Percentiles rank a stretch among this genome's conserved stretches.
Conservation (phyloP, 2,797 vertebrate species). For the Anguilla marmorata region DNA sequence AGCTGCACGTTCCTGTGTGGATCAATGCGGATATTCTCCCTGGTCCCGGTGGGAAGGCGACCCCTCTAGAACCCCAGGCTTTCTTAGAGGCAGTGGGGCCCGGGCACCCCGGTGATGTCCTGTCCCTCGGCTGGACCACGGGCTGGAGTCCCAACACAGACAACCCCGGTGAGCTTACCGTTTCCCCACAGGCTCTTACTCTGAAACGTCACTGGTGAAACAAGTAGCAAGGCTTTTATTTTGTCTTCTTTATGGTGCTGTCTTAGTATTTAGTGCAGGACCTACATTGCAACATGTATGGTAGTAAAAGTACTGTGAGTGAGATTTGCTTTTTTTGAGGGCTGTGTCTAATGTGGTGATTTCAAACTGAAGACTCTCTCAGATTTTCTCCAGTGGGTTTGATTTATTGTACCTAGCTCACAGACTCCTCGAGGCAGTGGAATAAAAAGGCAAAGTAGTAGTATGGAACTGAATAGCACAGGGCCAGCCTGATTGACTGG, state of each 20-base stretch:
- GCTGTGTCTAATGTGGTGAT: neutral
- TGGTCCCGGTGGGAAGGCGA: slow-evolving; percentile 75
- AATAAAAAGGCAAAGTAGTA: neutral
- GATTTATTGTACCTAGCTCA: neutral
- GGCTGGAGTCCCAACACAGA: slow-evolving; percentile 70
- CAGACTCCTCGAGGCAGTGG: neutral
- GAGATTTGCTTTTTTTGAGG: neutral
- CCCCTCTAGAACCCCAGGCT: slow-evolving; percentile 64
- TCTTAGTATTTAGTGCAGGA: neutral
- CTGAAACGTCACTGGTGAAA: neutral
- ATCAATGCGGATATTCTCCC: slow-evolving; percentile 87
- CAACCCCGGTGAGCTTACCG: slow-evolving; percentile 71
- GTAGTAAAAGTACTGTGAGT: neutral
- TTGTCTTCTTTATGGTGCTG: neutral
- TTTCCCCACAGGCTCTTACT: neutral
- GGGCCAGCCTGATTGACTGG: neutral
- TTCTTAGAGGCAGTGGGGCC: slow-evolving; percentile 64
- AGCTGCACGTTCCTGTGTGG: slow-evolving; percentile 74
- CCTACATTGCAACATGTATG: neutral
- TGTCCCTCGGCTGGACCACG: slow-evolving; percentile 90
- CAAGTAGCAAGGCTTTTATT: neutral
- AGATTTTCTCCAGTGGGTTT: neutral
- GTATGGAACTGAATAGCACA: neutral
- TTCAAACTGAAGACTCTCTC: neutral
- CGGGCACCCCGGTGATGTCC: slow-evolving; percentile 69